phyloP scores from a whole-genome alignment of 2,797 vertebrate genomes.

The Remorina albescens region DNA sequence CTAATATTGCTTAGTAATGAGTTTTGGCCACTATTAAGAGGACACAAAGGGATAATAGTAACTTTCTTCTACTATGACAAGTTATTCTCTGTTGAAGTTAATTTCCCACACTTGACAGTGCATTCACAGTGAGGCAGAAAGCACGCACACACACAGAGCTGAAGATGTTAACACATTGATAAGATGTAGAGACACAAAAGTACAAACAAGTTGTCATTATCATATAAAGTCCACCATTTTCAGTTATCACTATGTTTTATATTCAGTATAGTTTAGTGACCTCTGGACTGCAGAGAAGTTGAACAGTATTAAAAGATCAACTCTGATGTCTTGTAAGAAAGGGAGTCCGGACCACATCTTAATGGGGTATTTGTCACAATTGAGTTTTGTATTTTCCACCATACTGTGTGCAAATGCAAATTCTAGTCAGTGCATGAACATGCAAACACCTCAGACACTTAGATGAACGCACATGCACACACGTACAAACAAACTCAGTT shows the following conservation, averaged over 20 bases:
- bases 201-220: neutral
- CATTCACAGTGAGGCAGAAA: neutral
- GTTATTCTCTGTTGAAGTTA: neutral
- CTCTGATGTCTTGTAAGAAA: slow-evolving; percentile 1
- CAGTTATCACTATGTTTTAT: neutral
- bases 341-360: neutral
- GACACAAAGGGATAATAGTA: neutral
- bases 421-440: neutral
- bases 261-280: neutral
- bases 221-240: neutral
- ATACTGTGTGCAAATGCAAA: neutral
- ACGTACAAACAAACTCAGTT: slow-evolving; percentile 12
- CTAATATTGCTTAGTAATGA: too few relatives aligned
- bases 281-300: slow-evolving; percentile 6
- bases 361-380: neutral
- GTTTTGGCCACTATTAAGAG: neutral
- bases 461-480: neutral
- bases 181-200: neutral
- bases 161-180: neutral
- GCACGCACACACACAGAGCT: neutral
- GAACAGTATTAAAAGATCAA: neutral
- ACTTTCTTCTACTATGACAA: neutral
- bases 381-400: neutral
- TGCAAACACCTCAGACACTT: slow-evolving; percentile 7
- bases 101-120: neutral